Percentiles rank a stretch among this genome's conserved stretches.
Evolutionary conservation across 2,888 invertebrate genomes (phyloP).

Genomic region (Cerastis rubricosa): DNA sequence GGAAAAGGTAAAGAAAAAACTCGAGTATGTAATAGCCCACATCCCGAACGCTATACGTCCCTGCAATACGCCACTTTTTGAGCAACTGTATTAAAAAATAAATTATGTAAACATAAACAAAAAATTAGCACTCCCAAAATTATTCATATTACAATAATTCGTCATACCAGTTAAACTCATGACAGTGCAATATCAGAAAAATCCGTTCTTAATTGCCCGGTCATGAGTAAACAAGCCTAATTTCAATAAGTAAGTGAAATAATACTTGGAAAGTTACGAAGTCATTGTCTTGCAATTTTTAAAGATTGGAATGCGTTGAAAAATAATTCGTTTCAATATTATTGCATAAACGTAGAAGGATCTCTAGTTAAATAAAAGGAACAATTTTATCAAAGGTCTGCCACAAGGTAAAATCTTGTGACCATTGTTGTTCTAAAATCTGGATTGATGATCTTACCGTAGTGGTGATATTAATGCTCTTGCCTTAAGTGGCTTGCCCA

Average conservation of each 20-base stretch:
- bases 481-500: not conserved
- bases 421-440: slow-evolving; percentile 35
- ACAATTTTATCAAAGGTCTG: not conserved
- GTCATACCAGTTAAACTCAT: slow-evolving; percentile 4
- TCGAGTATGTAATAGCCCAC: no score
- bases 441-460: slow-evolving; percentile 22
- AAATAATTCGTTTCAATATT: not conserved
- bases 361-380: not conserved
- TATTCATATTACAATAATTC: not conserved
- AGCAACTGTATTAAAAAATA: no score
- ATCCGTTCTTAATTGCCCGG: slow-evolving; percentile 1
- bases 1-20: no score
- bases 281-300: slow-evolving; percentile 1
- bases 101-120: not conserved
- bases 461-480: slow-evolving; percentile 14
- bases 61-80: no score
- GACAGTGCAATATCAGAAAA: slow-evolving; percentile 16
- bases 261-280: slow-evolving; percentile 18
- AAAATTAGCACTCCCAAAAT: not conserved
- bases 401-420: slow-evolving; percentile 27
- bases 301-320: not conserved
- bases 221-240: slow-evolving; percentile 13
- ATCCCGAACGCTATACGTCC: no score
- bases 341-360: not conserved
- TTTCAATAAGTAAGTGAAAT: slow-evolving; percentile 2